A percentile compares a stretch with the other conserved stretches of the same genome.
Conservation (phyloP, 2,113 vertebrate genomes). For the Falcunculus frontatus region DNA sequence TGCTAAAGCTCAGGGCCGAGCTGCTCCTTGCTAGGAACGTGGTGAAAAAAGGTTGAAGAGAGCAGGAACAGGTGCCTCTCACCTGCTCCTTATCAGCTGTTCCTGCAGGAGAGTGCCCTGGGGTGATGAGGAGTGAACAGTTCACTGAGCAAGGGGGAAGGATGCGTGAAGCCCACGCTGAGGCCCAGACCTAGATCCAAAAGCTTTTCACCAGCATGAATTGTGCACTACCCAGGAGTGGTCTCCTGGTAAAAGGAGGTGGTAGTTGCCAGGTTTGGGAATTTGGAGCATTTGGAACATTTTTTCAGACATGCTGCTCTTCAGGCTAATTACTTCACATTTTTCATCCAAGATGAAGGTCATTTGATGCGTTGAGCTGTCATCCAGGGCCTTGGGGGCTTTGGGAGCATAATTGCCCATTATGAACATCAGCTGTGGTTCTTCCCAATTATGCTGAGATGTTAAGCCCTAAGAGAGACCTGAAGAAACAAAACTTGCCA, state of each 20-base stretch:
- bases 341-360: background rate
- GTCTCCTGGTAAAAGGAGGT: background rate
- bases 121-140: no score
- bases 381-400: background rate
- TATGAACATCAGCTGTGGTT: background rate
- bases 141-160: background rate
- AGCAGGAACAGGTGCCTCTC: background rate
- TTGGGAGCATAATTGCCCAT: background rate
- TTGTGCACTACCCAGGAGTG: background rate
- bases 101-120: background rate
- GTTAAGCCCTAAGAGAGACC: background rate
- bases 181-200: background rate
- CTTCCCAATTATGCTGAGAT: background rate
- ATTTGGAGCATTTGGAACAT: background rate
- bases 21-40: background rate
- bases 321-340: background rate
- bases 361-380: background rate
- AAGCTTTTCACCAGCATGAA: background rate
- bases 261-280: background rate
- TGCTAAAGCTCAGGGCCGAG: background rate
- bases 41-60: background rate
- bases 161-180: background rate
- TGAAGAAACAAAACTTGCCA: background rate
- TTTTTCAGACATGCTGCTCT: background rate
- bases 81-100: background rate